These are phyloP conservation scores for Phoebastria nigripes DNA, from an alignment of 2,797 vertebrate species.

Conservation along the genomic window DNA sequence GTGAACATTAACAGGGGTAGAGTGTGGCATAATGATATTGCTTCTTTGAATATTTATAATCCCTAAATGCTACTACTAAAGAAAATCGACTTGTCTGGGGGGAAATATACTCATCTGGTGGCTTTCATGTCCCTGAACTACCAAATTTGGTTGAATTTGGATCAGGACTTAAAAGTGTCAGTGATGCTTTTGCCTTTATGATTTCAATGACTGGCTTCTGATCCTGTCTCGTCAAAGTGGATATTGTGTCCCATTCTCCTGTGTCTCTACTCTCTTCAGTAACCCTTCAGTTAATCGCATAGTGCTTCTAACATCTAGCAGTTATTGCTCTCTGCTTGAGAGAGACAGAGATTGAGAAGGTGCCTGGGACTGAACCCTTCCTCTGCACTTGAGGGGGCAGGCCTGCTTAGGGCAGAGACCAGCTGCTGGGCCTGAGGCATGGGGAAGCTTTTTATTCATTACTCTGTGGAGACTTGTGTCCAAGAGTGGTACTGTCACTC, in stretches of 20 bases:
- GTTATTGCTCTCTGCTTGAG: background rate
- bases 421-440: background rate
- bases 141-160: background rate
- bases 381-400: fast-evolving
- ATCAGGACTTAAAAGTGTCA: background rate
- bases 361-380: background rate
- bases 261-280: background rate
- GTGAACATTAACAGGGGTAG: background rate
- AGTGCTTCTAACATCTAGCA: background rate
- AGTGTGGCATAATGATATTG: background rate
- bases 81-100: background rate
- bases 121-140: background rate
- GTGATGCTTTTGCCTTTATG: background rate
- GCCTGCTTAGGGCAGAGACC: background rate
- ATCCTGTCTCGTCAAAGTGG: background rate
- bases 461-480: background rate
- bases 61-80: background rate
- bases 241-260: background rate
- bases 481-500: background rate
- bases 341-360: background rate
- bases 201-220: background rate
- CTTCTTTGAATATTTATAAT: background rate
- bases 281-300: background rate
- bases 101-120: background rate
- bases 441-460: background rate